Conservation (phyloP, 2,888 invertebrate species). For the Calliopum simillimum region DNA sequence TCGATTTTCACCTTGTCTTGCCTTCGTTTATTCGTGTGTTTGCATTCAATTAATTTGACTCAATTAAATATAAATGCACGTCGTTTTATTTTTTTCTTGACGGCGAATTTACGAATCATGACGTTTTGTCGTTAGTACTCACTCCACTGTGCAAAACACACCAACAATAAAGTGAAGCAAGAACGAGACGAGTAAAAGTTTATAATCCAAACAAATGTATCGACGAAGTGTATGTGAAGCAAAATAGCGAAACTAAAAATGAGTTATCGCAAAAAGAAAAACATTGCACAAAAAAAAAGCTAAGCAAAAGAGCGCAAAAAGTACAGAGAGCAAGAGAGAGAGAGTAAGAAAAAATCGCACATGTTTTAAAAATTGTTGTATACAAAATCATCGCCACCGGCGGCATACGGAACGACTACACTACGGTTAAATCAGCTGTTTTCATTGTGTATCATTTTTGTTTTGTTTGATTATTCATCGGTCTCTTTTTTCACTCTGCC, state of each 20-base stretch:
- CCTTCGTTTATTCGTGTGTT: constrained; percentile 38
- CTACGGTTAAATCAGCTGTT: constrained; percentile 25
- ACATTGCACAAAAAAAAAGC: constrained; percentile 28
- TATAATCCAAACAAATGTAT: constrained; percentile 38
- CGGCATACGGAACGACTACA: constrained; percentile 6
- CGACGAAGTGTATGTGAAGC: constrained; percentile 15
- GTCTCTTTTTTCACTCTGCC: neutral
- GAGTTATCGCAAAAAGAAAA: neutral
- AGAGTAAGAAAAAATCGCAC: neutral
- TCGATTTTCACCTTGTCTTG: constrained; percentile 49
- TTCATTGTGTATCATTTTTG: neutral
- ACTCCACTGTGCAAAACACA: constrained; percentile 30
- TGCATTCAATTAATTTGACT: neutral
- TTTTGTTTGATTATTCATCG: neutral
- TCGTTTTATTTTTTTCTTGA: constrained; percentile 16
- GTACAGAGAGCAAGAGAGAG: constrained; percentile 2
- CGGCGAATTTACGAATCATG: constrained; percentile 54
- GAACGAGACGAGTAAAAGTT: constrained; percentile 39
- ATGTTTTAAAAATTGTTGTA: neutral
- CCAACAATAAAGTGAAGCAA: constrained; percentile 40
- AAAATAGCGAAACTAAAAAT: constrained; percentile 26
- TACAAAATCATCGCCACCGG: neutral
- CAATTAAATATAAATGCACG: neutral
- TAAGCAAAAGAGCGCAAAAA: neutral
- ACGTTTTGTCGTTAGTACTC: constrained; percentile 51